Evolutionary conservation across 35 echinoderm and acorn worm species (phyloP).

Genomic region (Amphiura filiformis): DNA sequence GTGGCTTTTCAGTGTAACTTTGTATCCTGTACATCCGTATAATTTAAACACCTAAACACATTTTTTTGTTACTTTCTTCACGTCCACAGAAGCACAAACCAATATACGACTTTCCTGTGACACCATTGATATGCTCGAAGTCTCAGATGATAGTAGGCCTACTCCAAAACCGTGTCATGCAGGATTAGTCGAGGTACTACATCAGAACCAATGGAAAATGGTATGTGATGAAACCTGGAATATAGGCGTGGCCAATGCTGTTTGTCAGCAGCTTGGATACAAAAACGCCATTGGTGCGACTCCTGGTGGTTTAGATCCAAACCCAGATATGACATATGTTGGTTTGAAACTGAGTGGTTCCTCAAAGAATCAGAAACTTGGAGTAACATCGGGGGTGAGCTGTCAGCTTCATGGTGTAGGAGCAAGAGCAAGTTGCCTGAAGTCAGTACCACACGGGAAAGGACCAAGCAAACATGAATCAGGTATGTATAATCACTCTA

Average conservation of each 20-base stretch:
- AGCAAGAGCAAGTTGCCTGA: not conserved
- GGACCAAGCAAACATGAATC: not conserved
- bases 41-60: too few species aligned
- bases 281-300: not conserved
- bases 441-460: not conserved
- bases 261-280: not conserved
- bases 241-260: not conserved
- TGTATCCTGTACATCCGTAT: too few species aligned
- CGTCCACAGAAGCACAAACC: not conserved
- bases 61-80: not conserved
- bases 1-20: too few species aligned
- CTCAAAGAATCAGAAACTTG: not conserved
- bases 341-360: not conserved
- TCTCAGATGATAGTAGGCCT: not conserved
- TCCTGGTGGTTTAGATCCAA: not conserved
- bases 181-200: not conserved
- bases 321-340: not conserved
- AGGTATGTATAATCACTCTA: not conserved
- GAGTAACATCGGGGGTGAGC: not conserved
- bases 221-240: not conserved
- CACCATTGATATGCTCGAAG: too few species aligned
- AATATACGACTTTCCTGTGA: not conserved
- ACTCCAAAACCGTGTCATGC: not conserved
- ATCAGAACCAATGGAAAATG: not conserved
- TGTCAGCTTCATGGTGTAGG: not conserved